Evolutionary conservation across 2,797 vertebrate genomes (phyloP), one percentile per base, ranked within the genome.

Genomic region (Enteromius anoplus): DNA sequence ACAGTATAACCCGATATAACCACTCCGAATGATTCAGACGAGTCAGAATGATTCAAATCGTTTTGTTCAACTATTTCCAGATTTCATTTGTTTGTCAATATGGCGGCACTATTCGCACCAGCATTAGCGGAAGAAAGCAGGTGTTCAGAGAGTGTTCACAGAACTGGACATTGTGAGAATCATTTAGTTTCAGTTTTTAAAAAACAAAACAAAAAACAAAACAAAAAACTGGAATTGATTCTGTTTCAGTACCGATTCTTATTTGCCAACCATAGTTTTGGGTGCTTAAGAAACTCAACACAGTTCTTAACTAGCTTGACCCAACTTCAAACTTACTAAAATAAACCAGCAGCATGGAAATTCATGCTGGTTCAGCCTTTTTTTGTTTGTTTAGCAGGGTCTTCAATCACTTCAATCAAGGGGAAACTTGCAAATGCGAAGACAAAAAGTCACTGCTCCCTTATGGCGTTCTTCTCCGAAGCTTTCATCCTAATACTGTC

Each of bases 391-490:
- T 76, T 62, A 49, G 26, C 40, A 78, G 26, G 17, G 10, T 49
- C 40, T 47, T 34, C 10, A 77, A 42, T 64, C 58, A 19, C 8
- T 42, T 10, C 40, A 42, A 42, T 42, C 42, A 26, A 64, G 42
- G 12, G 47, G 29, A 69, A 73, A 37, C 3, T 29, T 42, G 10
- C 23, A 75, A 75, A 73, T 53, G 32, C 14, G 60, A 64, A 82
- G 32, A 75, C 70, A 78, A 51, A 80, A 75, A 53, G 80, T 53
- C 60, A 75, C 75, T 17, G 47, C 68, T 60, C 66, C 37, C 62
- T 47, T 32, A 66, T 82, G 4, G n/a, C n/a, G 47, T 53, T 76
- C 49, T 55, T 45, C 64, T 58, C 62, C 58, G 45, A 75, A 58
- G 11, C 37, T 68, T 75, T 82, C 62, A 75, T 45, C 72, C 45